Percentiles rank a stretch among this genome's conserved stretches.
These are phyloP conservation scores for Blastomussa wellsi DNA, from an alignment of 92 coral and sea anemone genomes.

Conservation along the genomic window DNA sequence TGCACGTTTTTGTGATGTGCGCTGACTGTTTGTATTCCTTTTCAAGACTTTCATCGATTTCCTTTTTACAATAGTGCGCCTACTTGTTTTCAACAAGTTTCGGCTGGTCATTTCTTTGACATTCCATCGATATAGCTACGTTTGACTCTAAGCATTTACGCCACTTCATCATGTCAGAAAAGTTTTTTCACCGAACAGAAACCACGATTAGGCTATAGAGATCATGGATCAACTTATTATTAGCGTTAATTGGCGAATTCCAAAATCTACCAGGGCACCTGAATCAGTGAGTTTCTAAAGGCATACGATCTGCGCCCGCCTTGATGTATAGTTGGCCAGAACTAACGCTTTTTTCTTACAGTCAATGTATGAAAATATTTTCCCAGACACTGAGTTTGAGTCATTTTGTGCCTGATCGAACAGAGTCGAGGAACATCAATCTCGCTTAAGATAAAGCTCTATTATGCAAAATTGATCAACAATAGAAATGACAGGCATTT, in stretches of 20 bases:
- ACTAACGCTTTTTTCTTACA: neutral
- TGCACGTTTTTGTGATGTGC: neutral
- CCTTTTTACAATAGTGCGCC: neutral
- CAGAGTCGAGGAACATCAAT: neutral
- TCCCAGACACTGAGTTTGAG: no score
- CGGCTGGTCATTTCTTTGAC: neutral
- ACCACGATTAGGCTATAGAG: neutral
- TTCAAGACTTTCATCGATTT: neutral
- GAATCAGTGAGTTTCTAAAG: neutral
- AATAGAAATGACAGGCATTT: conserved; percentile 23
- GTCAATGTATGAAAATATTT: neutral
- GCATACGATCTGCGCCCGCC: neutral
- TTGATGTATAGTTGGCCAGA: neutral
- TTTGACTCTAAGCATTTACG: neutral
- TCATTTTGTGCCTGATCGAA: neutral
- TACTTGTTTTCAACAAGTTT: neutral
- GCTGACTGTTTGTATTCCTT: neutral
- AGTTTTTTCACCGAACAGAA: conserved; percentile 2
- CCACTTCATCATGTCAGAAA: neutral
- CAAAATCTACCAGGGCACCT: neutral
- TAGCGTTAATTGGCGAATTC: neutral
- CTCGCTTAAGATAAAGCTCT: neutral
- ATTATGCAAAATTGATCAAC: conserved; percentile 8
- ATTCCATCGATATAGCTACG: neutral
- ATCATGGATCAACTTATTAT: neutral